Evolutionary conservation across 2,797 vertebrate species (phyloP).

Genomic region (Prionace glauca): DNA sequence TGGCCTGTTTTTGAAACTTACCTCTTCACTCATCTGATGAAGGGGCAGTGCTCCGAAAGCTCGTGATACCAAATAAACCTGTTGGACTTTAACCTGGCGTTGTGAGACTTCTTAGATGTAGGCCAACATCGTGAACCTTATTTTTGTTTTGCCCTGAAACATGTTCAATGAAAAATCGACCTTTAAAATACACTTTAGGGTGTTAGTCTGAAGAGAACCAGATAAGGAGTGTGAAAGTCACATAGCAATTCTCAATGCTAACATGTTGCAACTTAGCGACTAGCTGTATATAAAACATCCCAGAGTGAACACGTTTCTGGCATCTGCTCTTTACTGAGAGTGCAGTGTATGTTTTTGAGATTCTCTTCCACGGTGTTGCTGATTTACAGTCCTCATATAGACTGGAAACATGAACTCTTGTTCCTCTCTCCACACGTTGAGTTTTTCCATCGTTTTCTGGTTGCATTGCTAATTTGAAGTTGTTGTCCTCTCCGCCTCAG

Average conservation of each 20-base stretch:
- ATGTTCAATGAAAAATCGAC: not conserved
- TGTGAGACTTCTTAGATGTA: too few relatives aligned
- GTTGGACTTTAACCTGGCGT: too few relatives aligned
- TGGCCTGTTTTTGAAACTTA: too few relatives aligned
- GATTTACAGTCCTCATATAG: too few relatives aligned
- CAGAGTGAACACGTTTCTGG: not conserved
- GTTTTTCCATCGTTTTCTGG: too few relatives aligned
- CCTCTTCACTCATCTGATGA: too few relatives aligned
- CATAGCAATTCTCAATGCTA: not conserved
- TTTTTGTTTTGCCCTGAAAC: not conserved
- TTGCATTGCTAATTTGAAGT: not conserved
- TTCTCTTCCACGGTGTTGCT: not conserved
- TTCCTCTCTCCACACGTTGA: not conserved
- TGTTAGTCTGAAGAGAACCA: not conserved
- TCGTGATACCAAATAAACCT: too few relatives aligned
- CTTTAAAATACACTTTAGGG: not conserved
- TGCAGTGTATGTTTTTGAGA: not conserved
- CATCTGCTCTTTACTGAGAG: slow-evolving; percentile 43
- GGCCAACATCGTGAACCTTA: not conserved
- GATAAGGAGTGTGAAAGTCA: not conserved
- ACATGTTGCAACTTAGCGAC: not conserved
- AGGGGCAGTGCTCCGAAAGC: too few relatives aligned
- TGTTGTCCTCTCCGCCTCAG: not conserved
- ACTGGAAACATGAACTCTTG: too few relatives aligned
- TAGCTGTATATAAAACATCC: not conserved